These are phyloP conservation scores for Dendronephthya gigantea DNA, from an alignment of 64 coral and sea anemone species.

Conservation along the genomic window DNA sequence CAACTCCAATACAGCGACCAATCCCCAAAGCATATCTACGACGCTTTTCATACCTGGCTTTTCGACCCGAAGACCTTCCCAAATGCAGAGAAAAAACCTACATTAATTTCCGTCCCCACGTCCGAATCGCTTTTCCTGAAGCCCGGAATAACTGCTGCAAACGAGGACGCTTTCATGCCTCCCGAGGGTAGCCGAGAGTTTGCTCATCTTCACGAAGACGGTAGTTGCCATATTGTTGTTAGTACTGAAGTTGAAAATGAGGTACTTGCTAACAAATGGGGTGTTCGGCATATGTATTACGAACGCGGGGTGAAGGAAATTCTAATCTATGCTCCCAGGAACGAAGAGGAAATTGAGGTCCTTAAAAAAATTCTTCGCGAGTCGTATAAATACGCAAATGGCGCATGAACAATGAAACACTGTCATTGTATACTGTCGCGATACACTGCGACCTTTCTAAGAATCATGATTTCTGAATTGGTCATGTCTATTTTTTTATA, in stretches of 20 bases:
- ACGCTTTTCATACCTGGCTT: background rate
- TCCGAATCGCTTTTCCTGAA: background rate
- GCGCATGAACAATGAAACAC: no score
- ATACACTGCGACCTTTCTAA: no score
- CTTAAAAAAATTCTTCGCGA: background rate
- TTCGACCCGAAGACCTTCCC: background rate
- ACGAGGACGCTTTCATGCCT: background rate
- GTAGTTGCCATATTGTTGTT: background rate
- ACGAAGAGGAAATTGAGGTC: background rate
- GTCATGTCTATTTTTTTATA: no score
- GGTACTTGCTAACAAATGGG: background rate
- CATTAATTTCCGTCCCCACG: background rate
- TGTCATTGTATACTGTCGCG: no score
- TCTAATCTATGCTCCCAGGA: conserved; percentile 1
- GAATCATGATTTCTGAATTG: no score
- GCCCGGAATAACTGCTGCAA: background rate
- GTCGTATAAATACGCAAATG: background rate
- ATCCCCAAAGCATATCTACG: background rate
- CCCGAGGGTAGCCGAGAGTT: background rate
- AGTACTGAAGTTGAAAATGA: conserved; percentile 8
- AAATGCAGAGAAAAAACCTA: background rate
- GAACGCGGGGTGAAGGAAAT: conserved; percentile 1
- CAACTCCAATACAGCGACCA: conserved; percentile 7
- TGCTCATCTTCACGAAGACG: background rate
- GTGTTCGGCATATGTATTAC: conserved; percentile 3